Evolutionary conservation across 2,113 vertebrate species (phyloP).

Genomic region (Lagopus muta): DNA sequence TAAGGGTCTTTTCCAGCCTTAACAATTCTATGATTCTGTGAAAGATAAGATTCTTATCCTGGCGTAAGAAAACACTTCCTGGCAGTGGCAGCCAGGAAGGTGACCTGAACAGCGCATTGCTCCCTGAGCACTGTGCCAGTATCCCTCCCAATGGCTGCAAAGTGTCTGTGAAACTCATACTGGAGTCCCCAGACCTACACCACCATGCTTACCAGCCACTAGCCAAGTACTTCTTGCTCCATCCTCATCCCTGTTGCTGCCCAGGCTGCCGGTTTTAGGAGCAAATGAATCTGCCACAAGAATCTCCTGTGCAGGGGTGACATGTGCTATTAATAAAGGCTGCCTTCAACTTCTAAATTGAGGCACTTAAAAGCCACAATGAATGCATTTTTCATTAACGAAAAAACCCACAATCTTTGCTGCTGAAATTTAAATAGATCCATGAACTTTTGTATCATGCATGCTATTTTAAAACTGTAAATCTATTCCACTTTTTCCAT

Average conservation of each 20-base stretch:
- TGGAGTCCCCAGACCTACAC: rapidly evolving
- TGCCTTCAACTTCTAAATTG: conserved; percentile 51
- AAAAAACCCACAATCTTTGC: background rate
- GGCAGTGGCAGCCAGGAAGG: background rate
- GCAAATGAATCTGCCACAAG: conserved; percentile 26
- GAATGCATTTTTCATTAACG: conserved; percentile 41
- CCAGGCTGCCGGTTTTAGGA: background rate
- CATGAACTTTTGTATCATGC: conserved; percentile 41
- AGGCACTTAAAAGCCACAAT: conserved; percentile 41
- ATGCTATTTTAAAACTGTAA: conserved; percentile 58
- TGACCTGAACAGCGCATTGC: rapidly evolving
- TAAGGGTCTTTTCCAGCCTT: too few species aligned
- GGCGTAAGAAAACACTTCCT: too few species aligned
- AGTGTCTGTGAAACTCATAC: background rate
- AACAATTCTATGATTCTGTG: too few species aligned
- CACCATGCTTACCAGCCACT: background rate
- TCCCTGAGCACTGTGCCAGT: rapidly evolving
- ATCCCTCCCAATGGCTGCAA: rapidly evolving
- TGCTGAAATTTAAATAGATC: conserved; percentile 47
- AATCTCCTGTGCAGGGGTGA: conserved; percentile 24
- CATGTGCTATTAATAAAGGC: conserved; percentile 66
- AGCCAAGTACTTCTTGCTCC: background rate
- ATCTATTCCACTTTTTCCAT: conserved; percentile 49
- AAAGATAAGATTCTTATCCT: background rate
- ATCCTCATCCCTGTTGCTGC: background rate